Percentiles rank a stretch among this genome's conserved stretches.
Evolutionary conservation across 2,797 vertebrate species (phyloP).

Genomic region (Ptychadena robeensis): DNA sequence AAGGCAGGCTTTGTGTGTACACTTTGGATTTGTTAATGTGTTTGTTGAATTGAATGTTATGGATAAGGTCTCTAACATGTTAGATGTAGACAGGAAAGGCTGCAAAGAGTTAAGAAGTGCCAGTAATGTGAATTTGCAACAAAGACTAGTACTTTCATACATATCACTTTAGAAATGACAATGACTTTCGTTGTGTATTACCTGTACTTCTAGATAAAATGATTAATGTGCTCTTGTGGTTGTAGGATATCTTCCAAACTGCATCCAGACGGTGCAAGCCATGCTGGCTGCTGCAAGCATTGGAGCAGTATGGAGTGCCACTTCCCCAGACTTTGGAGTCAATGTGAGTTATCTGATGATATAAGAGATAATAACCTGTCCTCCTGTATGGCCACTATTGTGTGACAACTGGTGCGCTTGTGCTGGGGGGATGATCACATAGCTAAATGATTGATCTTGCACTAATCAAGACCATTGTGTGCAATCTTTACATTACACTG

Average conservation of each 20-base stretch:
- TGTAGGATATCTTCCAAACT: slow-evolving; percentile 91
- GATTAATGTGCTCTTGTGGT: background rate
- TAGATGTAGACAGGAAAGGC: too few relatives aligned
- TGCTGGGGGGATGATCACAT: background rate
- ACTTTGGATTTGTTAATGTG: too few relatives aligned
- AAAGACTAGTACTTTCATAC: too few relatives aligned
- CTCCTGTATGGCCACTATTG: background rate
- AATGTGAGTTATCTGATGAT: slow-evolving; percentile 79
- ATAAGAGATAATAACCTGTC: background rate
- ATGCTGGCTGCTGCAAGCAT: slow-evolving; percentile 93
- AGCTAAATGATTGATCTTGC: too few relatives aligned
- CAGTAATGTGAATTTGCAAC: too few relatives aligned
- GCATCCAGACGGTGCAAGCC: slow-evolving; percentile 86
- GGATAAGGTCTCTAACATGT: too few relatives aligned
- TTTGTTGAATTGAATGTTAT: too few relatives aligned
- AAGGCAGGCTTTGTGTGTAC: too few relatives aligned
- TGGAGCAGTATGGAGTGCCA: slow-evolving; percentile 96
- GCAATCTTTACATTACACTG: too few relatives aligned
- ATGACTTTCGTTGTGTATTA: background rate
- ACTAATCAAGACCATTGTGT: too few relatives aligned
- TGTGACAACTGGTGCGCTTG: background rate
- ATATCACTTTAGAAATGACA: too few relatives aligned
- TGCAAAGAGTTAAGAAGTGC: too few relatives aligned
- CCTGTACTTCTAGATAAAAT: background rate
- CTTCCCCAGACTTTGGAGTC: slow-evolving; percentile 93